These are phyloP conservation scores for Penaeus chinensis DNA, from an alignment of 1,140 invertebrate genomes.

Conservation along the genomic window DNA sequence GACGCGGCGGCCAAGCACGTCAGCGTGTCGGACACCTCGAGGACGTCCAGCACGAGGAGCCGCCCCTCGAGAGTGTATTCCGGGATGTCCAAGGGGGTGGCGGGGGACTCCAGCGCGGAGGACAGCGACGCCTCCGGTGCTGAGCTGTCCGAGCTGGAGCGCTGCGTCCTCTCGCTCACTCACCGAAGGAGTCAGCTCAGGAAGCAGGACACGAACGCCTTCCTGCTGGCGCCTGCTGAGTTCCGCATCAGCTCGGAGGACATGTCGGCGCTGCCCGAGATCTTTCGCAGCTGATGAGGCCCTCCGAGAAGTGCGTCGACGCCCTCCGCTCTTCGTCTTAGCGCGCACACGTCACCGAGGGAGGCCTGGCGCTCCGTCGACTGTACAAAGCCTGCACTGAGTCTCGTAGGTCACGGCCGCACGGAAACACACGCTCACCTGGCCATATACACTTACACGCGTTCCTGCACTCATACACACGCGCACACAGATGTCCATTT, in stretches of 20 bases:
- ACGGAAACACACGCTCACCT: too few relatives aligned
- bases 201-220: slow-evolving; percentile 54
- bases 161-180: slow-evolving; percentile 32
- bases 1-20: neutral
- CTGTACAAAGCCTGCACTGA: too few relatives aligned
- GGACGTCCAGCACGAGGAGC: slow-evolving; percentile 14
- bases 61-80: slow-evolving; percentile 23
- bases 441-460: too few relatives aligned
- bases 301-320: too few relatives aligned
- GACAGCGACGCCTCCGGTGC: slow-evolving; percentile 42
- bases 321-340: too few relatives aligned
- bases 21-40: slow-evolving; percentile 2
- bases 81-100: neutral
- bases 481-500: too few relatives aligned
- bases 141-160: slow-evolving; percentile 53
- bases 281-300: neutral
- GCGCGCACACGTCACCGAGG: too few relatives aligned
- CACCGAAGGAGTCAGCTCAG: slow-evolving; percentile 46
- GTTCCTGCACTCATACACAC: too few relatives aligned
- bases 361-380: too few relatives aligned
- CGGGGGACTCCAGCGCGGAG: slow-evolving; percentile 27
- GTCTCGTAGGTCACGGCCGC: too few relatives aligned
- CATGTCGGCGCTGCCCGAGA: neutral
- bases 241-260: slow-evolving; percentile 33
- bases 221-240: slow-evolving; percentile 47